A percentile compares a stretch with the other conserved stretches of the same genome.
phyloP scores from a whole-genome alignment of 2,888 invertebrate genomes.

The Cerceris rybyensis region DNA sequence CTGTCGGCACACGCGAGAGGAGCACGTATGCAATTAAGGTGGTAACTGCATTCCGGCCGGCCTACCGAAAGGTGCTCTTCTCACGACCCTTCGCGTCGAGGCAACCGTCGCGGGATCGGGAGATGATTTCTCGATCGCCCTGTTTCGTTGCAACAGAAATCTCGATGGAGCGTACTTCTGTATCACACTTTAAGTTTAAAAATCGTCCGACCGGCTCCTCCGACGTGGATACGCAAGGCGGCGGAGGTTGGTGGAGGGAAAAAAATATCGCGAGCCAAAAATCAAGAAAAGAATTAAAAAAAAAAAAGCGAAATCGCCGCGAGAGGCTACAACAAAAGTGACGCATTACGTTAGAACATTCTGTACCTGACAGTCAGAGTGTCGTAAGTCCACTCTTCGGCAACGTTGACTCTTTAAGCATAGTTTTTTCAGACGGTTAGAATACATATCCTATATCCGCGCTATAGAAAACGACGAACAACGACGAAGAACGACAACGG shows the following conservation, averaged over 20 bases:
- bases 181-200: slow-evolving; percentile 31
- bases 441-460: slow-evolving; percentile 28
- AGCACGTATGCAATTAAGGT: slow-evolving; percentile 91
- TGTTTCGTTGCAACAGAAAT: slow-evolving; percentile 22
- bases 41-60: slow-evolving; percentile 58
- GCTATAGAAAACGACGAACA: slow-evolving; percentile 1
- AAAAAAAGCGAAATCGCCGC: slow-evolving; percentile 43
- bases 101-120: slow-evolving; percentile 21
- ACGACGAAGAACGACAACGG: not conserved
- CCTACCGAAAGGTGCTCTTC: slow-evolving; percentile 56
- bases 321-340: slow-evolving; percentile 59
- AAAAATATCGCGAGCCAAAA: slow-evolving; percentile 18
- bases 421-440: slow-evolving; percentile 27
- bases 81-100: slow-evolving; percentile 40
- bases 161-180: slow-evolving; percentile 35
- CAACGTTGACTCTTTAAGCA: slow-evolving; percentile 38
- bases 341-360: slow-evolving; percentile 52
- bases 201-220: not conserved
- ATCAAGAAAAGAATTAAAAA: not conserved
- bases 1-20: slow-evolving; percentile 90
- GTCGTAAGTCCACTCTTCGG: slow-evolving; percentile 47
- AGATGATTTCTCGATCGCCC: slow-evolving; percentile 5
- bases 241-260: not conserved
- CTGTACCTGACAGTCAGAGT: slow-evolving; percentile 60
- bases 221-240: not conserved